Base-by-base conservation (phyloP, 1,140 invertebrate species). In the Zelostemma sp. region DNA sequence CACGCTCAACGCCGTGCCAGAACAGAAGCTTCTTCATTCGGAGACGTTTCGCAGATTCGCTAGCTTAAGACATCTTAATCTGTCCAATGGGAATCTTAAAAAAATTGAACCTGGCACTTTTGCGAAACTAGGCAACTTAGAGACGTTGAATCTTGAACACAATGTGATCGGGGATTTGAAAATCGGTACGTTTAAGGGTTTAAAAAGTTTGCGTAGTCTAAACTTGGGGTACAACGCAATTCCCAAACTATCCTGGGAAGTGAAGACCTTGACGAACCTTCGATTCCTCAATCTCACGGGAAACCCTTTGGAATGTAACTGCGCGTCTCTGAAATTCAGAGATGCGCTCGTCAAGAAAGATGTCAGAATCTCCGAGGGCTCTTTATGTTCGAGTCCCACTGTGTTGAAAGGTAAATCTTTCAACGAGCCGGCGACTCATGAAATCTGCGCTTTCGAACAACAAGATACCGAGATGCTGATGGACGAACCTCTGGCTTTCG, bases 261-360 rank as follows among this genome's bases (percentile, higher is more conserved):
- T 83, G 3, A 73, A 86, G 43, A 84, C 83, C 17, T 84, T 91
- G 8, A 89, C 90, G 46, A 87, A 87, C 68, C 76, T 93, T 3
- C 86, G 86, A 21, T 83, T 87, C 6, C 74, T 93, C 1, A 90
- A 93, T 59, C 78, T 93, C 1, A 84, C 83, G 18, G 80, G 87
- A 18, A 93, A 93, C 81, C 88, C 89, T 1, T 75, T 93, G 1
- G 80, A 87, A 21, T 93, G 91, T 73, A 87, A 88, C 53, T 85
- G 83, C 41, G 70, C 67, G 0, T 79, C 78, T 12, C 63, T 83
- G 6, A 74, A 54, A 15, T 38, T 75, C 0, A 68, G 82, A 18
- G 82, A 86, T 53, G 43, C 53, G 0, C 58, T 86, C 18, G 4
- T 70, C 0, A 58, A 69, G 0, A 75, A 56, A 2, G 72, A 74